Base-by-base conservation (phyloP, 2,888 invertebrate genomes). In the Polyploca ridens region DNA sequence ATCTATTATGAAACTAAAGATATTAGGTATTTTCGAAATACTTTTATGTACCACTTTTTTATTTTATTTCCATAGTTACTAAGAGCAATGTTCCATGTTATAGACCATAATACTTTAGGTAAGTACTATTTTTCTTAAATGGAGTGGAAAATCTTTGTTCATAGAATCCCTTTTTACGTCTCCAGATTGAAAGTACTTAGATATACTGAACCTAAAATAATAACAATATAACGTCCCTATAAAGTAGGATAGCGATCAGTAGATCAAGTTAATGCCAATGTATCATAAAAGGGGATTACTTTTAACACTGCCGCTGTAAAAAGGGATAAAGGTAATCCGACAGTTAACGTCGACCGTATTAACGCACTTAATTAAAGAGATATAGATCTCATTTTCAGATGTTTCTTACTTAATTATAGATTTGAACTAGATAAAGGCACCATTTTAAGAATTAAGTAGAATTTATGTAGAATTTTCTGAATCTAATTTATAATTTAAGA, bases 301-400 rank as follows among this genome's bases (percentile, higher is more conserved):
- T 33, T 35, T 38, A 54, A 41, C 60, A 61, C 41, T 61, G 19
- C 60, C 62, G 74, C 69, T 68, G 75, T 79, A 77, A 82, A 78
- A 78, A 69, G 74, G 76, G 78, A 78, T 81, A 73, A 74, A 69
- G 73, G 71, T 77, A 75, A 81, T 76, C 72, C 73, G 61, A 63
- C 62, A 65, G 69, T 73, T 72, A 72, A 64, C 63, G 64, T 66
- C 69, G 69, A 54, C 19, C 61, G 77, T 69, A 75, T 76, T 75
- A 76, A 74, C 76, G 63, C 61, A 69, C 71, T 79, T 79, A 79
- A 81, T 81, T 75, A 79, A 78, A 77, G 68, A 70, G 68, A 69
- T 65, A 63, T 63, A 62, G 58, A 67, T 69, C 58, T 63, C n/a
- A 35, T 14, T 16, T n/a, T 16, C 33, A 10, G 16, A 4, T 16